Conservation (phyloP, 2,113 vertebrate species). For the Tyrannus savana region DNA sequence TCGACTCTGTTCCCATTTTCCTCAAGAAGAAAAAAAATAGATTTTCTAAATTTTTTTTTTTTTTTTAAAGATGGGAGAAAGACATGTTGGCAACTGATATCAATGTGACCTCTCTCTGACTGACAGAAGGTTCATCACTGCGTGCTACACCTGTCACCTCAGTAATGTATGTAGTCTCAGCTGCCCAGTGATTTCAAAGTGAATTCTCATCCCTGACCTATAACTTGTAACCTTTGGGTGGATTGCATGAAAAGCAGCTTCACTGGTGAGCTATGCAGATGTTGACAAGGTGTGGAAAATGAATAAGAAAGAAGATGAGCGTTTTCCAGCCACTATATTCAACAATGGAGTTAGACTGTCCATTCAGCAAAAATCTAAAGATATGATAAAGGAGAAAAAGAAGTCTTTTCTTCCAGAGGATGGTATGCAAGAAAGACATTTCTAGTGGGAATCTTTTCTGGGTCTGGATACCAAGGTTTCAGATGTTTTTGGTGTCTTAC, state of each 20-base stretch:
- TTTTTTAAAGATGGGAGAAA: background rate
- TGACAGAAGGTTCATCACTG: constrained; percentile 25
- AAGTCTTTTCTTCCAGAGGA: background rate
- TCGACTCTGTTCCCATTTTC: constrained; percentile 11
- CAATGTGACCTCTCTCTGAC: background rate
- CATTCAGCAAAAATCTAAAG: background rate
- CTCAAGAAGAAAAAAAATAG: background rate
- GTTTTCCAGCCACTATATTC: background rate
- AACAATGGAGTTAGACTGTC: background rate
- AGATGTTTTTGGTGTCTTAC: background rate
- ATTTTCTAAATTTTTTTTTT: background rate
- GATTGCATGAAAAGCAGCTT: background rate
- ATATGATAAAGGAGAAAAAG: background rate
- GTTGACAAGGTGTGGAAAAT: constrained; percentile 5
- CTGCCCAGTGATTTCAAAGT: constrained; percentile 48
- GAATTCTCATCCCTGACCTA: constrained; percentile 14
- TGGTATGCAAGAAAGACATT: background rate
- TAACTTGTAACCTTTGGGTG: constrained; percentile 4
- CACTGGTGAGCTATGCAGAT: background rate
- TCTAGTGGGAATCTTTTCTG: background rate
- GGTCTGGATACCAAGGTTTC: background rate
- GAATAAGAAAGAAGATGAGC: background rate
- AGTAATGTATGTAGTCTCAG: constrained; percentile 36
- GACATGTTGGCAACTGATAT: background rate
- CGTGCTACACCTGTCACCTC: background rate